These are phyloP conservation scores for Camponotus fellah DNA, from an alignment of 2,888 invertebrate genomes.

Conservation along the genomic window DNA sequence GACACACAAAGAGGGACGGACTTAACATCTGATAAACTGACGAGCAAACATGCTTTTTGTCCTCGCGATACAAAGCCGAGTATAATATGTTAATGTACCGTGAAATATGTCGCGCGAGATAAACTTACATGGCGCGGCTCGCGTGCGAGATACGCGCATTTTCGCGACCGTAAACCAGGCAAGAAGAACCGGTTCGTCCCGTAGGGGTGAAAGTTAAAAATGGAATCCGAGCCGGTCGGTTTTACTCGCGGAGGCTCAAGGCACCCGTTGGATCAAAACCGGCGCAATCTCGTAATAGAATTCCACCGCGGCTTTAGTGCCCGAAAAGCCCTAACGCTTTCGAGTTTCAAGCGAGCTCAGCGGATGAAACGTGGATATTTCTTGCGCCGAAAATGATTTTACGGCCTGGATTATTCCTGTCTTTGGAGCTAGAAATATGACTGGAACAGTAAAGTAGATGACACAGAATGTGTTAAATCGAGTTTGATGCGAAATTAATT, in stretches of 20 bases:
- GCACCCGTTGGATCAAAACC: slow-evolving; percentile 50
- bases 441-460: not conserved
- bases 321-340: slow-evolving; percentile 51
- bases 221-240: slow-evolving; percentile 39
- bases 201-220: slow-evolving; percentile 56
- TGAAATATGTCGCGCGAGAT: slow-evolving; percentile 75
- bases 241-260: slow-evolving; percentile 20
- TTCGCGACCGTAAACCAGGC: not conserved
- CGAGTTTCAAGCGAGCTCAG: slow-evolving; percentile 44
- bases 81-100: slow-evolving; percentile 79
- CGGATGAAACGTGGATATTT: slow-evolving; percentile 48
- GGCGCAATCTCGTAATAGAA: slow-evolving; percentile 56
- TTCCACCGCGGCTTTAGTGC: slow-evolving; percentile 41
- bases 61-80: slow-evolving; percentile 64
- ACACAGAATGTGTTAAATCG: slow-evolving; percentile 6
- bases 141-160: slow-evolving; percentile 8
- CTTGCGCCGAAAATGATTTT: slow-evolving; percentile 39
- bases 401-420: slow-evolving; percentile 32
- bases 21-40: slow-evolving; percentile 81
- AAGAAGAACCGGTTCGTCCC: not conserved
- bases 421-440: slow-evolving; percentile 30
- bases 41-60: slow-evolving; percentile 80
- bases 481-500: not conserved
- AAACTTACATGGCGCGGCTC: slow-evolving; percentile 56
- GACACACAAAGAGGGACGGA: slow-evolving; percentile 78